Evolutionary conservation across 2,113 vertebrate species (phyloP).

Genomic region (Tiliqua scincoides): DNA sequence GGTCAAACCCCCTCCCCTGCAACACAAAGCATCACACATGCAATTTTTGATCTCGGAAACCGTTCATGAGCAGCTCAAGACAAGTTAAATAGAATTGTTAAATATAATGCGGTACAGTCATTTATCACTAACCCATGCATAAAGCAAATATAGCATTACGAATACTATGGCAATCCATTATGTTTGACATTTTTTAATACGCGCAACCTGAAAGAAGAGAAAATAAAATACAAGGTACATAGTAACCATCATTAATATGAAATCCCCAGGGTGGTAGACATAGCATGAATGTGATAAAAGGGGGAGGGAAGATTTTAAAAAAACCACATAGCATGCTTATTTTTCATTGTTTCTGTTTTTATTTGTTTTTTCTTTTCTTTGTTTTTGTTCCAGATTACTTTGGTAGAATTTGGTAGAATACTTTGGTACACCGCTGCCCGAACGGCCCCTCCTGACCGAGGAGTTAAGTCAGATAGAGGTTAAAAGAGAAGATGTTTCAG

Average conservation of each 20-base stretch:
- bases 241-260: slow-evolving; percentile 12
- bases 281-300: neutral
- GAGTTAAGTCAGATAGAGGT: too few relatives aligned
- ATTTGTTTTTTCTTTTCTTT: too few relatives aligned
- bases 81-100: slow-evolving; percentile 35
- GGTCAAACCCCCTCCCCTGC: neutral
- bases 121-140: slow-evolving; percentile 38
- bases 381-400: neutral
- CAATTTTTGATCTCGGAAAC: slow-evolving; percentile 14
- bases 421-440: neutral
- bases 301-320: neutral
- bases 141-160: slow-evolving; percentile 33
- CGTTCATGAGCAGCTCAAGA: neutral
- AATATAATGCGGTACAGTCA: slow-evolving; percentile 11
- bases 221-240: slow-evolving; percentile 11
- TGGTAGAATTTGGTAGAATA: neutral
- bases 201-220: neutral
- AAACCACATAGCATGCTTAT: neutral
- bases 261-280: neutral
- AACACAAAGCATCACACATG: neutral
- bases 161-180: slow-evolving; percentile 33
- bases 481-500: too few relatives aligned
- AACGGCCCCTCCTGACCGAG: too few relatives aligned
- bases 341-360: neutral
- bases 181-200: slow-evolving; percentile 17